Conservation (phyloP, 2,888 invertebrate genomes). For the Eupeodes luniger region DNA sequence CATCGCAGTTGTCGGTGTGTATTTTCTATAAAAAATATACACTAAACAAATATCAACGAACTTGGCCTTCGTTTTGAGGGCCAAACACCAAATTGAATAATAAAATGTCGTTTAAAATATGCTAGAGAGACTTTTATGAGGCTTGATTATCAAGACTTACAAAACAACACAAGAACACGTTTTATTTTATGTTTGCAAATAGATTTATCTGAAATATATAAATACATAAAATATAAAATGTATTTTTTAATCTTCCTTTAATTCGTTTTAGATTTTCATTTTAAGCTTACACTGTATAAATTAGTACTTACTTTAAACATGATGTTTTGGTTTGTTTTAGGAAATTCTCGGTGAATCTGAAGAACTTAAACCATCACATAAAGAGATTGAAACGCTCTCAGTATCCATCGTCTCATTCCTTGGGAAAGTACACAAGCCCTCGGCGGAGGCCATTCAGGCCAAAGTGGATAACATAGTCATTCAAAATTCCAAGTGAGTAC, state of each 20-base stretch:
- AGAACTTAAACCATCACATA: constrained; percentile 88
- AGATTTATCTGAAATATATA: too few relatives aligned
- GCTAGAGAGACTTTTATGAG: neutral
- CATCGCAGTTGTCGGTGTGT: constrained; percentile 24
- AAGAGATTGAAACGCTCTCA: constrained; percentile 89
- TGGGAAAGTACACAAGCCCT: constrained; percentile 88
- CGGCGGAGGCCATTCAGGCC: constrained; percentile 88
- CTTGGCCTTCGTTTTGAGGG: constrained; percentile 36
- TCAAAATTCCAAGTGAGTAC: constrained; percentile 88
- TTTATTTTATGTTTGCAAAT: neutral
- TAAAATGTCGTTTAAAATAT: constrained; percentile 1
- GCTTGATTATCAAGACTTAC: neutral
- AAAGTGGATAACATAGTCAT: constrained; percentile 89
- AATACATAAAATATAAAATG: too few relatives aligned
- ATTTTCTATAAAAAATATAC: constrained; percentile 2
- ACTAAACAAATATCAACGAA: constrained; percentile 26
- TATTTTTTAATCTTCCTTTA: too few relatives aligned
- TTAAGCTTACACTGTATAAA: too few relatives aligned
- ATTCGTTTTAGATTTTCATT: too few relatives aligned
- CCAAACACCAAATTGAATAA: constrained; percentile 19
- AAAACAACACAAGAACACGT: neutral
- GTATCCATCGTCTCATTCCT: constrained; percentile 89
- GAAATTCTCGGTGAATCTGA: constrained; percentile 90
- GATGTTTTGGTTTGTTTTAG: constrained; percentile 84
- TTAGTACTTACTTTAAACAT: neutral